These are phyloP conservation scores for Cyrtorhinus lividipennis DNA, from an alignment of 1,140 invertebrate genomes.

Conservation along the genomic window DNA sequence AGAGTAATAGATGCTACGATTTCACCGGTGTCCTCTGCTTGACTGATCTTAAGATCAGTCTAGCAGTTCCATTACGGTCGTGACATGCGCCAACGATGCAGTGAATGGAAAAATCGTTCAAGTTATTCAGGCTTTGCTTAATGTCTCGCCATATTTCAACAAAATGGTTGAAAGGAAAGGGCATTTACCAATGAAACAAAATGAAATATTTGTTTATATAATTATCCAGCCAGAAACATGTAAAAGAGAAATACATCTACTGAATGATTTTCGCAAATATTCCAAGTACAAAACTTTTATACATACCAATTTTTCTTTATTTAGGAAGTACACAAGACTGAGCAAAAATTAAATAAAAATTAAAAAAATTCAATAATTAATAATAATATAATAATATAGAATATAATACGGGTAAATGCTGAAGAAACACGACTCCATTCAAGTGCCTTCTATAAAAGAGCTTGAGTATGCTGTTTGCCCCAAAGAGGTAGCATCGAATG, in stretches of 20 bases:
- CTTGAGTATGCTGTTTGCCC: constrained; percentile 2
- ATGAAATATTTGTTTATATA: constrained; percentile 1
- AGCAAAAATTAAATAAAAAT: constrained; percentile 18
- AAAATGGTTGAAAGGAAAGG: too few species aligned
- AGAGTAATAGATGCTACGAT: too few species aligned
- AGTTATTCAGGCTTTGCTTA: too few species aligned
- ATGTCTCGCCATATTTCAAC: too few species aligned
- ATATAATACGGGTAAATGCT: constrained; percentile 20
- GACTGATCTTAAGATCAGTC: too few species aligned
- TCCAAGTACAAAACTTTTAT: constrained; percentile 11
- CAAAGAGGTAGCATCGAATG: constrained; percentile 1
- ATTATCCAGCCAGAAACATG: constrained; percentile 18
- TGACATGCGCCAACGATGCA: too few species aligned
- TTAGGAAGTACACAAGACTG: constrained; percentile 19
- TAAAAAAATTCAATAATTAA: constrained; percentile 13
- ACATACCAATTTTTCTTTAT: constrained; percentile 3
- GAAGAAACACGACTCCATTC: constrained; percentile 18
- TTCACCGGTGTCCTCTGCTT: too few species aligned
- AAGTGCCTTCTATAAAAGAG: too few species aligned
- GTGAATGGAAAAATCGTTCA: too few species aligned
- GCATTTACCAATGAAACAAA: neutral
- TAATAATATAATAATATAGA: constrained; percentile 4
- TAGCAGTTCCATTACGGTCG: too few species aligned
- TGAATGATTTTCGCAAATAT: constrained; percentile 12
- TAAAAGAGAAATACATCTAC: constrained; percentile 20